Percentiles rank a stretch among this genome's conserved stretches.
phyloP scores from a whole-genome alignment of 2,888 invertebrate genomes.

The Noctua comes region DNA sequence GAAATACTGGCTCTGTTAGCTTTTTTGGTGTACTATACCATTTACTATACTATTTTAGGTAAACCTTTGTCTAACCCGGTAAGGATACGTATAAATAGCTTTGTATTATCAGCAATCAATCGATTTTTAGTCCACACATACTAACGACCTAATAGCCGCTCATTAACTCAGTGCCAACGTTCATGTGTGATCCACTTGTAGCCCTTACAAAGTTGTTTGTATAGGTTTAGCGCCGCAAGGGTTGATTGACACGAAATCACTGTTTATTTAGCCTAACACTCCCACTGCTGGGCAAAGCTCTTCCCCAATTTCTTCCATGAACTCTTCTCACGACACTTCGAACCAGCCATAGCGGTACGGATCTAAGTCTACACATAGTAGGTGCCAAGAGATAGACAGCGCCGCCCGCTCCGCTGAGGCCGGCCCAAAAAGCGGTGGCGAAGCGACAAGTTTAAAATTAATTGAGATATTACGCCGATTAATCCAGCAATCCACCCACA shows the following conservation, averaged over 20 bases:
- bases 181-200: slow-evolving; percentile 9
- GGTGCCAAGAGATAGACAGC: no score
- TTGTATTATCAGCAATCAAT: slow-evolving; percentile 53
- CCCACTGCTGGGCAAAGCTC: no score
- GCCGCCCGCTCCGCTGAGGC: no score
- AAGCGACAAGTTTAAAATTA: no score
- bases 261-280: not conserved
- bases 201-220: slow-evolving; percentile 4
- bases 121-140: slow-evolving; percentile 42
- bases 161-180: slow-evolving; percentile 56
- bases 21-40: not conserved
- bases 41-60: no score
- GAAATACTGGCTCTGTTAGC: not conserved
- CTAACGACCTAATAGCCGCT: slow-evolving; percentile 47
- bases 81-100: not conserved
- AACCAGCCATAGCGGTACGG: no score
- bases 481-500: no score
- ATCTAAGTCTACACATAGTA: no score
- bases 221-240: not conserved
- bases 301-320: no score
- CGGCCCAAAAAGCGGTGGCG: no score
- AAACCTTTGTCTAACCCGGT: not conserved
- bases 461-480: no score
- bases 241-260: not conserved
- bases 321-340: no score